Percentiles rank a stretch among this genome's conserved stretches.
These are phyloP conservation scores for Acrocyrtus sp. DNA, from an alignment of 2,888 invertebrate species.

Conservation along the genomic window DNA sequence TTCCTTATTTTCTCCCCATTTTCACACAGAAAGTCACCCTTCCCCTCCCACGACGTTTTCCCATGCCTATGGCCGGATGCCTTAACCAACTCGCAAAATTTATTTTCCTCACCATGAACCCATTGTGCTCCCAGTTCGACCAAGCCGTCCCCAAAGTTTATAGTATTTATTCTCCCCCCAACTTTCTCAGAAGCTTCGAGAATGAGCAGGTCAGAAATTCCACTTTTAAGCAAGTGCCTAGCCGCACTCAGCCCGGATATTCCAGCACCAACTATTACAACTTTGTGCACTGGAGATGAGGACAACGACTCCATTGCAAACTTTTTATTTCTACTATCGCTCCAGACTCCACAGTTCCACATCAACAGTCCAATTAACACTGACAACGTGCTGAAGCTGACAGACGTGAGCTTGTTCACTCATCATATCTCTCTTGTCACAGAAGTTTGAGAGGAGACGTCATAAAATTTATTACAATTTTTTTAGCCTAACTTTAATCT, in stretches of 20 bases:
- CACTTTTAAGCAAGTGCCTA: slow-evolving; percentile 67
- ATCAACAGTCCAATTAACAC: no score
- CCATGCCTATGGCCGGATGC: slow-evolving; percentile 68
- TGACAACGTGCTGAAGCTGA: no score
- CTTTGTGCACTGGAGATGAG: no score
- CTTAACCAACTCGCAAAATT: slow-evolving; percentile 70
- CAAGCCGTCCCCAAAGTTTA: slow-evolving; percentile 64
- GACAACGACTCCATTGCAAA: no score
- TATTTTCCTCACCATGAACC: slow-evolving; percentile 77
- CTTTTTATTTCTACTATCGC: no score
- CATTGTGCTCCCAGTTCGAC: slow-evolving; percentile 83
- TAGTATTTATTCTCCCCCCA: slow-evolving; percentile 58
- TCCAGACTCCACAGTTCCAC: no score
- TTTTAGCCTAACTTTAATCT: no score
- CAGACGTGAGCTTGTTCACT: no score
- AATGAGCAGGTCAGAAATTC: slow-evolving; percentile 69
- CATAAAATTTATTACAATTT: no score
- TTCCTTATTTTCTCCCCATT: slow-evolving; percentile 64
- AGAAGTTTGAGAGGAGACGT: no score
- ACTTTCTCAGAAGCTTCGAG: slow-evolving; percentile 67
- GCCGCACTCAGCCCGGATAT: slow-evolving; percentile 72
- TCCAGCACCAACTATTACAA: slow-evolving; percentile 73
- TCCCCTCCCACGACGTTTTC: slow-evolving; percentile 70
- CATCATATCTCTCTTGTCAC: no score
- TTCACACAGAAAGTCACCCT: slow-evolving; percentile 66